Conservation (phyloP, 2,797 vertebrate genomes). For the Selene dorsalis region DNA sequence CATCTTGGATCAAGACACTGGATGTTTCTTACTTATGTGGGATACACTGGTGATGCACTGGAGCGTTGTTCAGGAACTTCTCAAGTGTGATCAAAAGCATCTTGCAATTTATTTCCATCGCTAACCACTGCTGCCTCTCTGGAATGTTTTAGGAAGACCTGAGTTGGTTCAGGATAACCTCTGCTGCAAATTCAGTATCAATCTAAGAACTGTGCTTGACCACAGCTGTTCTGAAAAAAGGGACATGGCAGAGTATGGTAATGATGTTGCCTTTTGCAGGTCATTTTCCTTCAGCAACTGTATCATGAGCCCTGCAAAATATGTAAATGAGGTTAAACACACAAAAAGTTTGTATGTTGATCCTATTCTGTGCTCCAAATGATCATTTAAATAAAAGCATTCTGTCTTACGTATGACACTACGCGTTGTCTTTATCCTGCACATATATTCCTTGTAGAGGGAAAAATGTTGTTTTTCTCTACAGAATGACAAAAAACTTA, state of each 20-base stretch:
- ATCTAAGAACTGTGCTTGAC: conserved; percentile 1
- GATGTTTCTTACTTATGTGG: neutral
- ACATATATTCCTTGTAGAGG: no score
- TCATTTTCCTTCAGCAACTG: no score
- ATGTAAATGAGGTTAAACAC: no score
- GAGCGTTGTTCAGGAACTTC: neutral
- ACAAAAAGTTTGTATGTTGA: no score
- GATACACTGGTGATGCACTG: neutral
- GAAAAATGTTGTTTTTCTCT: no score
- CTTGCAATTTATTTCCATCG: neutral
- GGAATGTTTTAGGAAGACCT: no score
- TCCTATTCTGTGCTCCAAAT: no score
- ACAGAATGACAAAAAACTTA: no score
- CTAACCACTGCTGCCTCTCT: neutral
- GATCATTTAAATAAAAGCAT: no score
- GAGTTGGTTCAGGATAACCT: neutral
- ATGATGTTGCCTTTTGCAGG: neutral
- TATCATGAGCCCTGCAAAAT: no score
- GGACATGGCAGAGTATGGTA: neutral
- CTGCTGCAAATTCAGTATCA: neutral
- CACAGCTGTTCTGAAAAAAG: neutral
- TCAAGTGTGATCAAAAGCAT: neutral
- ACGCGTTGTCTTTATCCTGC: neutral
- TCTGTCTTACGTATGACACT: no score
- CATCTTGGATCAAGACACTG: neutral